Percentiles rank a stretch among this genome's conserved stretches.
phyloP scores from a whole-genome alignment of 2,113 vertebrate species.

The Platycercus adscitus region DNA sequence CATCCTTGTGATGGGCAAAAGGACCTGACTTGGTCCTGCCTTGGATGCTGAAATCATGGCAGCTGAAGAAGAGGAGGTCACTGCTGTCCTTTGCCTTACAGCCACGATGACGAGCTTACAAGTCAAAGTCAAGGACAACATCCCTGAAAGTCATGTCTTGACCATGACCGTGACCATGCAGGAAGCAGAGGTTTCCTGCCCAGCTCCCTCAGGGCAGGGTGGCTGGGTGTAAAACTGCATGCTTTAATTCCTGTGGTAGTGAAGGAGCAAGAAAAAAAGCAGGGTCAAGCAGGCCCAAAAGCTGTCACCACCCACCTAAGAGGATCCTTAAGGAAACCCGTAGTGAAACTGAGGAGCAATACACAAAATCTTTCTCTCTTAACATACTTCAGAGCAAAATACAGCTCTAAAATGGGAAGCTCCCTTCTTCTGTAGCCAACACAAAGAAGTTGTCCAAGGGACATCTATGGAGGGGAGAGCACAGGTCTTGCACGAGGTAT shows the following conservation, averaged over 20 bases:
- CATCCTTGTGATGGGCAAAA: not conserved
- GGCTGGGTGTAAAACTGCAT: rapidly evolving
- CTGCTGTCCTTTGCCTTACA: not conserved
- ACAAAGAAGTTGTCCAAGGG: not conserved
- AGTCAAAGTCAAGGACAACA: not conserved
- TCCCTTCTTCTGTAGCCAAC: not conserved
- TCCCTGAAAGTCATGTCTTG: not conserved
- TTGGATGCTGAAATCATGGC: not conserved
- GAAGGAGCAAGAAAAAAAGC: not conserved
- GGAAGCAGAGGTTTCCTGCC: not conserved
- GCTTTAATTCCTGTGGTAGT: not conserved
- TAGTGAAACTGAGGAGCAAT: not conserved
- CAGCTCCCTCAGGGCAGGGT: rapidly evolving
- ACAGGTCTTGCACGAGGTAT: not conserved
- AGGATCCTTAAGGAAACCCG: not conserved
- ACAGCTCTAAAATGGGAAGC: not conserved
- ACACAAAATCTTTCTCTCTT: not conserved
- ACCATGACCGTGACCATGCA: rapidly evolving
- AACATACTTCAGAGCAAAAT: not conserved
- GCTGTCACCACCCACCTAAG: no score
- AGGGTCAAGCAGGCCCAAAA: not conserved
- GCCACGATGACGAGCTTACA: not conserved
- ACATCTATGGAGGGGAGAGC: not conserved
- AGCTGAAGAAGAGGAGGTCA: not conserved
- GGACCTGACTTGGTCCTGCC: not conserved